Conservation (phyloP, 2,888 invertebrate genomes). For the Drosophila conformis region DNA sequence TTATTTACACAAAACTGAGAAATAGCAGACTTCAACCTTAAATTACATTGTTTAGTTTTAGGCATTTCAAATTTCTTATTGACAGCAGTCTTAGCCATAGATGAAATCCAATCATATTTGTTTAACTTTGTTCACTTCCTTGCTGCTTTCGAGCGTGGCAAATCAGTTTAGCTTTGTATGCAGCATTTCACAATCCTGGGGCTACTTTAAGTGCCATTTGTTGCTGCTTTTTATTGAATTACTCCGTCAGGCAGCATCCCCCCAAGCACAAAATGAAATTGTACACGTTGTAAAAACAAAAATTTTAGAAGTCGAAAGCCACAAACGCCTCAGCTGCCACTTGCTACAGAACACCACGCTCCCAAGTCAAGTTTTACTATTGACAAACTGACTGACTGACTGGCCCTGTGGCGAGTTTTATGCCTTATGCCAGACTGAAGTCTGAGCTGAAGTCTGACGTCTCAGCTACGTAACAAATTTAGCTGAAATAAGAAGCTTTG, state of each 20-base stretch:
- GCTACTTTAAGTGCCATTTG: slow-evolving; percentile 39
- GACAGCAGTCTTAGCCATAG: background rate
- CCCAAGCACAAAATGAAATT: slow-evolving; percentile 47
- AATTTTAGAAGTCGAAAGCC: slow-evolving; percentile 18
- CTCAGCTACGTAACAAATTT: slow-evolving; percentile 50
- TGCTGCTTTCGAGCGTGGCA: slow-evolving; percentile 1
- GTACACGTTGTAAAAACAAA: slow-evolving; percentile 40
- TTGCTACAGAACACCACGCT: slow-evolving; percentile 2
- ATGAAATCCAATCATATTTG: slow-evolving; percentile 3
- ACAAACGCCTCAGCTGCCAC: slow-evolving; percentile 37
- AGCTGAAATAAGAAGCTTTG: slow-evolving; percentile 69
- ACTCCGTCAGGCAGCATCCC: slow-evolving; percentile 22
- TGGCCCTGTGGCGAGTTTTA: slow-evolving; percentile 3
- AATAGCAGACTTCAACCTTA: background rate
- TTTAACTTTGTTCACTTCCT: background rate
- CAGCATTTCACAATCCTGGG: background rate
- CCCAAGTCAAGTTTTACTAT: background rate
- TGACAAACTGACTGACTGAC: slow-evolving; percentile 12
- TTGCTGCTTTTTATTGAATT: slow-evolving; percentile 44
- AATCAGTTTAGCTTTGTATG: slow-evolving; percentile 4
- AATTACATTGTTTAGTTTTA: background rate
- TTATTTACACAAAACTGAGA: too few relatives aligned
- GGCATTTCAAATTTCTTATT: background rate
- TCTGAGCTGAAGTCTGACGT: slow-evolving; percentile 7
- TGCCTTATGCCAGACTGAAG: background rate